Percentiles rank a stretch among this genome's conserved stretches.
Conservation (phyloP, 2,888 invertebrate species). For the Himalopsyche anomala region DNA sequence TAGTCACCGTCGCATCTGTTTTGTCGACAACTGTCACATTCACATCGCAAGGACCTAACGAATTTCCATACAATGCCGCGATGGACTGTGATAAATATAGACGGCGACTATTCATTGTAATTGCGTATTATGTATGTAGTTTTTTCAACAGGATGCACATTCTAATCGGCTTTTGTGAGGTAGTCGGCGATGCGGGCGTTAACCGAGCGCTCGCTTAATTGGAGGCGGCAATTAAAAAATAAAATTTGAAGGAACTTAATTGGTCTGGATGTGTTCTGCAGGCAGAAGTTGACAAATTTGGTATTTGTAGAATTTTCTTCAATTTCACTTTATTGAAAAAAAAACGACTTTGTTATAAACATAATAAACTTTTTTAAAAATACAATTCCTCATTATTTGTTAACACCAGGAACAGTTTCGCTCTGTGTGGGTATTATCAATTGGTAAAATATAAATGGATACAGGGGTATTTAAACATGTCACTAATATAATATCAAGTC, state of each 20-base stretch:
- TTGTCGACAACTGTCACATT: conserved; percentile 35
- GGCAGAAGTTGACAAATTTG: conserved; percentile 32
- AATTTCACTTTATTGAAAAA: too few relatives aligned
- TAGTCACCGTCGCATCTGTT: conserved; percentile 4
- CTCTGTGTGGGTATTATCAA: too few relatives aligned
- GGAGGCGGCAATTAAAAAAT: conserved; percentile 64
- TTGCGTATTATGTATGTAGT: conserved; percentile 27
- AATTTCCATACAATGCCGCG: not conserved
- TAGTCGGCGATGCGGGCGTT: conserved; percentile 55
- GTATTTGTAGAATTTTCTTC: not conserved
- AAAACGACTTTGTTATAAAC: too few relatives aligned
- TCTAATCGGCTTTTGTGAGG: conserved; percentile 40
- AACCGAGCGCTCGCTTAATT: conserved; percentile 63
- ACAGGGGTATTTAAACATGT: too few relatives aligned
- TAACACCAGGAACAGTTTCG: too few relatives aligned
- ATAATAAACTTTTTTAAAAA: too few relatives aligned
- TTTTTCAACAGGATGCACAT: conserved; percentile 43
- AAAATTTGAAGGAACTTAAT: conserved; percentile 65
- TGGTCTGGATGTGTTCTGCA: conserved; percentile 50
- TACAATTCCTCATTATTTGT: too few relatives aligned
- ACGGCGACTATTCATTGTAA: conserved; percentile 30
- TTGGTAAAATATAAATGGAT: too few relatives aligned
- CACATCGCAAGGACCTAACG: conserved; percentile 32
- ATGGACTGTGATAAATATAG: conserved; percentile 19
- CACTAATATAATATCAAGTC: too few relatives aligned